A percentile compares a stretch with the other conserved stretches of the same genome.
These are phyloP conservation scores for Neoascia interrupta DNA, from an alignment of 2,888 invertebrate genomes.

Conservation along the genomic window DNA sequence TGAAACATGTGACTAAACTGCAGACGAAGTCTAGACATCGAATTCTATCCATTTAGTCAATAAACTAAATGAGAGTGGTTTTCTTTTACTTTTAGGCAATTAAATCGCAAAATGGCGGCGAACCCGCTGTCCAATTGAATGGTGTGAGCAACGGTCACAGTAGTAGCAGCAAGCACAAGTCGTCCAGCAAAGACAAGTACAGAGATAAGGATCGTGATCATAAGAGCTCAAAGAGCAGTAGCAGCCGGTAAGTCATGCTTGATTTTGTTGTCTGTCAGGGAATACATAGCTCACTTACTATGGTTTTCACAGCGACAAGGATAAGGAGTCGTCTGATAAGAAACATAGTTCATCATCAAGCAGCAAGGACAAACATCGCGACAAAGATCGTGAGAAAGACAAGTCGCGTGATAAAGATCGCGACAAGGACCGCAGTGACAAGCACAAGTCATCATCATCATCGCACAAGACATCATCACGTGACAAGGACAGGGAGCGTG, in stretches of 20 bases:
- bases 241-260: slow-evolving; percentile 74
- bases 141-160: slow-evolving; percentile 89
- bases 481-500: slow-evolving; percentile 77
- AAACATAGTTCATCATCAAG: slow-evolving; percentile 81
- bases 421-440: slow-evolving; percentile 80
- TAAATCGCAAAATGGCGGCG: slow-evolving; percentile 76
- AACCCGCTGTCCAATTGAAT: slow-evolving; percentile 82
- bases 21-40: no score
- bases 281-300: not conserved
- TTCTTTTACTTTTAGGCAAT: slow-evolving; percentile 70
- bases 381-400: slow-evolving; percentile 75
- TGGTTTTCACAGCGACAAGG: slow-evolving; percentile 67
- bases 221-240: slow-evolving; percentile 81
- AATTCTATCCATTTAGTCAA: not conserved
- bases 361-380: slow-evolving; percentile 73
- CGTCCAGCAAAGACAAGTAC: slow-evolving; percentile 82
- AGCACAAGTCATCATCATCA: slow-evolving; percentile 78
- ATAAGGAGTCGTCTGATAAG: slow-evolving; percentile 77
- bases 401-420: no score
- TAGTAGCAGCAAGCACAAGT: slow-evolving; percentile 84
- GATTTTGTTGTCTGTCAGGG: not conserved
- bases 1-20: no score
- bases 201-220: slow-evolving; percentile 81
- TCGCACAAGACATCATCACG: slow-evolving; percentile 78
- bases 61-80: slow-evolving; percentile 8